Percentiles rank a stretch among this genome's conserved stretches.
These are phyloP conservation scores for Lophochroa leadbeateri DNA, from an alignment of 2,113 vertebrate species.

Conservation along the genomic window DNA sequence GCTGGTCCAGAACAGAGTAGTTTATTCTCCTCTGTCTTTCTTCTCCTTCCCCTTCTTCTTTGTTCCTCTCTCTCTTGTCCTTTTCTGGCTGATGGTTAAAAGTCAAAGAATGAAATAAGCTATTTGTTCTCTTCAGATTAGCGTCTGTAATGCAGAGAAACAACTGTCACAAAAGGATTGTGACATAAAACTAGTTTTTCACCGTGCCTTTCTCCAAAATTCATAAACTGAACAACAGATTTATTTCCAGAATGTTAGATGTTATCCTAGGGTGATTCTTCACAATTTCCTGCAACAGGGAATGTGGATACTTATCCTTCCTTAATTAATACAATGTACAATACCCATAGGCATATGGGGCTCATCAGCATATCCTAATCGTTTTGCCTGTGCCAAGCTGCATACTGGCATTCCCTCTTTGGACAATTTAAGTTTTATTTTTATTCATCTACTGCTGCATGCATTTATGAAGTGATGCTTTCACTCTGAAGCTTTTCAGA, in stretches of 20 bases:
- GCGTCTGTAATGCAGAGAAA: neutral
- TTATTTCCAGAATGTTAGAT: conserved; percentile 49
- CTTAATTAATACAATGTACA: conserved; percentile 56
- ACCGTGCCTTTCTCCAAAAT: conserved; percentile 3
- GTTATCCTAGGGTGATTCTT: conserved; percentile 61
- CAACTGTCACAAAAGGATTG: neutral
- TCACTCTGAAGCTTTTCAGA: neutral
- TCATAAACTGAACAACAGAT: conserved; percentile 35
- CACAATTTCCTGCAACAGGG: neutral
- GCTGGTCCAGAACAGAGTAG: neutral
- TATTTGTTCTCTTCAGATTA: neutral
- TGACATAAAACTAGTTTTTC: neutral
- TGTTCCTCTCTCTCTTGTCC: neutral
- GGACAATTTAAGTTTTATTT: conserved; percentile 19
- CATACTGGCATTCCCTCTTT: neutral
- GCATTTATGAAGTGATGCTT: conserved; percentile 42
- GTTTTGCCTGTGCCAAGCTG: conserved; percentile 32
- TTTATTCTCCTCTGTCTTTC: neutral
- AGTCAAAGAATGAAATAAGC: neutral
- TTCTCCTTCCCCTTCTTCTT: neutral
- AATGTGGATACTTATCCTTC: conserved; percentile 8
- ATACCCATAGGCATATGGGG: neutral
- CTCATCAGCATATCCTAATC: conserved; percentile 28
- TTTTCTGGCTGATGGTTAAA: neutral
- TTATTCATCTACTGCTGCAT: conserved; percentile 11